A percentile compares a stretch with the other conserved stretches of the same genome.
phyloP scores from a whole-genome alignment of 2,888 invertebrate genomes.

The Scrobipalpa costella region DNA sequence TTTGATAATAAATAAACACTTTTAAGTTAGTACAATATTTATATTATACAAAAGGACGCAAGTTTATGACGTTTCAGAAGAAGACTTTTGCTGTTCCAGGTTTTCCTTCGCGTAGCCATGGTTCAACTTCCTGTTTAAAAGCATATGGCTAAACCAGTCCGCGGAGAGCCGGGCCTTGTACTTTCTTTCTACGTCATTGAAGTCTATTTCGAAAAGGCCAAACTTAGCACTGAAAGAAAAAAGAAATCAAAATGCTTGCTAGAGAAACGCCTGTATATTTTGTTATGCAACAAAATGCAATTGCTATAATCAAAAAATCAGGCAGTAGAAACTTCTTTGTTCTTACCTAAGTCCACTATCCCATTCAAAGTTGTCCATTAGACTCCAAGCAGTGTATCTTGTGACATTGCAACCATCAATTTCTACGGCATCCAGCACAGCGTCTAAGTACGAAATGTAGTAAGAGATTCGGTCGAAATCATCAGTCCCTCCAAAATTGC shows the following conservation, averaged over 20 bases:
- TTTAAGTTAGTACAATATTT: too few species aligned
- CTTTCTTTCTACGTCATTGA: slow-evolving; percentile 46
- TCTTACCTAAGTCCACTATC: slow-evolving; percentile 46
- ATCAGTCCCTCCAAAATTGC: slow-evolving; percentile 59
- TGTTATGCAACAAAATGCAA: slow-evolving; percentile 8
- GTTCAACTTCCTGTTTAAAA: slow-evolving; percentile 49
- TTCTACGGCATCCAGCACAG: slow-evolving; percentile 56
- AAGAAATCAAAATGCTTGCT: slow-evolving; percentile 22
- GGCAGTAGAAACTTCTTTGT: not conserved
- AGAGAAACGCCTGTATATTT: slow-evolving; percentile 2
- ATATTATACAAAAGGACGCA: too few species aligned
- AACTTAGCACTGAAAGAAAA: slow-evolving; percentile 56
- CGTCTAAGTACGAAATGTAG: slow-evolving; percentile 51
- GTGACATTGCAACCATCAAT: slow-evolving; percentile 55
- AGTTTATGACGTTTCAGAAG: not conserved
- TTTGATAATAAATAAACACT: too few species aligned
- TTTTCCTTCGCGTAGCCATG: slow-evolving; percentile 35
- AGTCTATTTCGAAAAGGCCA: slow-evolving; percentile 65
- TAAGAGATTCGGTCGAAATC: slow-evolving; percentile 67
- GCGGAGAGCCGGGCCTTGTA: slow-evolving; percentile 55
- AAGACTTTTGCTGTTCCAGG: not conserved
- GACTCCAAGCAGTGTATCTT: slow-evolving; percentile 62
- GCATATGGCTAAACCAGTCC: slow-evolving; percentile 54
- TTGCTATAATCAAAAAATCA: too few species aligned
- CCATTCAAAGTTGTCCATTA: slow-evolving; percentile 74